Base-by-base conservation (phyloP, 2,113 vertebrate genomes). In the Hiodon alosoides region DNA sequence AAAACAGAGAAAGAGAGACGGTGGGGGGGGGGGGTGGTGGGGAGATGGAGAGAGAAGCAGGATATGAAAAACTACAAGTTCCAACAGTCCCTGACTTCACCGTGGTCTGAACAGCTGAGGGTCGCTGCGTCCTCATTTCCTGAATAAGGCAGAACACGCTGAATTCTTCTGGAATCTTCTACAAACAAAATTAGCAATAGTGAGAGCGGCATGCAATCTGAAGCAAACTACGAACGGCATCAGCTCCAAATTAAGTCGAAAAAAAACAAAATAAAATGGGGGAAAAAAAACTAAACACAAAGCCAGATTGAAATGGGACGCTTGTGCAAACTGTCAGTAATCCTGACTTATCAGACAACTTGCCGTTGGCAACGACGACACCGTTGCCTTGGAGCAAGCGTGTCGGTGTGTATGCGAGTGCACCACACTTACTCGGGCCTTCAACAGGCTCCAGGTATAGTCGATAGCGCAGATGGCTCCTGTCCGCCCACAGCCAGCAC, bases 161-260 rank as follows among this genome's bases (percentile, higher is more conserved):
- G 89, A 99, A 99, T 81, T 98, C 95, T 82, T 97, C 96, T 73
- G 97, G 96, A 90, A 99, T 98, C 92, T 94, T 98, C 97, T 99
- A 81, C 74, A 88, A 78, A 57, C 11, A 17, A 54, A 74, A 47
- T 74, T 2, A 73, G 64, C 75, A n/a, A 58, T 3, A 0, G 10
- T 11, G 17, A 55, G 6, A 7, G 17, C 57, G 52, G 46, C 16
- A 14, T 55, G 52, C 17, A 46, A 17, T 17, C 52, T 2, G 3
- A 51, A 58, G 31, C 31, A 31, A 31, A 31, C 31, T 31, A 31
- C 31, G 31, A 31, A 31, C 31, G 31, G 31, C 31, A 31, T 31
- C 31, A 31, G 0, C 31, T 31, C 31, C 31, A 31, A 31, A 31
- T 31, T 31, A 31, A 31, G 31, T 31, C 2, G 31, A 31, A 31